phyloP scores from a whole-genome alignment of 2,888 invertebrate genomes.

The Caenorhabditis panamensis region DNA sequence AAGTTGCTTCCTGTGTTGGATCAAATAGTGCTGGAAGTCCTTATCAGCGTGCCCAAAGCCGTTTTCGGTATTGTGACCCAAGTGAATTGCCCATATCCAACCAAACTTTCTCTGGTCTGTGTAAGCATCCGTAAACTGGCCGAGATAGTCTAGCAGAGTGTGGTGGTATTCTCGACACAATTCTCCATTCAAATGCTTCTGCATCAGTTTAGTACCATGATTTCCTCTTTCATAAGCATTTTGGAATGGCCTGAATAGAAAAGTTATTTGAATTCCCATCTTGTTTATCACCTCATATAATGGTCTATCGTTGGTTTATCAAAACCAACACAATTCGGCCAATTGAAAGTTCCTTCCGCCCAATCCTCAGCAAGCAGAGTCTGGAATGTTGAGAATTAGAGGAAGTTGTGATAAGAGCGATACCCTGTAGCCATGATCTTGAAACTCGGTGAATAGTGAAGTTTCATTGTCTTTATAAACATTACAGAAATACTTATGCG shows the following conservation, averaged over 20 bases:
- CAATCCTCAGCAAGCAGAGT: slow-evolving; percentile 73
- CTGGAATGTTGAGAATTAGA: slow-evolving; percentile 12
- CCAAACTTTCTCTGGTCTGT: slow-evolving; percentile 69
- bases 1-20: slow-evolving; percentile 63
- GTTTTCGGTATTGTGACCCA: slow-evolving; percentile 70
- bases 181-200: slow-evolving; percentile 47
- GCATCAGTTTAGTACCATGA: slow-evolving; percentile 39
- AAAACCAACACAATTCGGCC: slow-evolving; percentile 72
- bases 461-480: slow-evolving; percentile 64
- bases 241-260: slow-evolving; percentile 64
- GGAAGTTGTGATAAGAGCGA: not conserved
- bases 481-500: slow-evolving; percentile 58
- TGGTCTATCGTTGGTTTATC: slow-evolving; percentile 67
- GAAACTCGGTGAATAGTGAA: slow-evolving; percentile 60
- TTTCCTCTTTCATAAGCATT: slow-evolving; percentile 53
- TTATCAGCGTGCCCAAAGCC: slow-evolving; percentile 68
- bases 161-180: slow-evolving; percentile 66
- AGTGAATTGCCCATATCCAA: slow-evolving; percentile 68
- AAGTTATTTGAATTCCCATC: not conserved
- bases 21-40: slow-evolving; percentile 67
- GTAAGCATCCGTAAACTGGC: slow-evolving; percentile 68
- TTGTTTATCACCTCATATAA: slow-evolving; percentile 65
- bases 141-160: slow-evolving; percentile 64
- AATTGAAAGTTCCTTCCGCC: slow-evolving; percentile 72
- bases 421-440: slow-evolving; percentile 60